A percentile compares a stretch with the other conserved stretches of the same genome.
These are phyloP conservation scores for Manis javanica DNA, from an alignment of 2,797 vertebrate genomes.

Conservation along the genomic window DNA sequence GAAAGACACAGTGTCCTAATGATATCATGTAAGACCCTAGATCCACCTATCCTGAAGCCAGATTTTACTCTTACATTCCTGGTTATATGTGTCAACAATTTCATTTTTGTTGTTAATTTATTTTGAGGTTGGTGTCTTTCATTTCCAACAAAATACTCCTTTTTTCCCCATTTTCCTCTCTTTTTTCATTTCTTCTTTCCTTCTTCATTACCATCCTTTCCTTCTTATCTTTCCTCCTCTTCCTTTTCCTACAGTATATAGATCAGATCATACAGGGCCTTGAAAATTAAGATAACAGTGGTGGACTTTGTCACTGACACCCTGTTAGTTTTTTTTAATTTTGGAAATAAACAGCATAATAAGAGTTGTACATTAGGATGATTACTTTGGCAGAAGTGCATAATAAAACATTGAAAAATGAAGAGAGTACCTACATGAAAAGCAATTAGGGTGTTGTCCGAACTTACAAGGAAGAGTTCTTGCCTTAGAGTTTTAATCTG, in stretches of 20 bases:
- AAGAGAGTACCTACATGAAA: not conserved
- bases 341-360: not conserved
- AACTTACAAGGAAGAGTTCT: not conserved
- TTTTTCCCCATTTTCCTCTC: not conserved
- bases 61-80: slow-evolving; percentile 9
- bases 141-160: not conserved
- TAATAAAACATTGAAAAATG: not conserved
- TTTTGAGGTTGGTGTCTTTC: not conserved
- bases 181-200: not conserved
- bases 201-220: not conserved
- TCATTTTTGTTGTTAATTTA: slow-evolving; percentile 57
- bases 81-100: slow-evolving; percentile 38
- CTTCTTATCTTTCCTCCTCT: not conserved
- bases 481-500: not conserved
- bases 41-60: slow-evolving; percentile 42
- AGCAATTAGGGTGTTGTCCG: not conserved
- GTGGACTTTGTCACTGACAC: not conserved
- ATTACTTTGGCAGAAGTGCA: not conserved
- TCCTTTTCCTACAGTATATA: not conserved
- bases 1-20: slow-evolving; percentile 33
- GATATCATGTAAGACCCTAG: slow-evolving; percentile 42
- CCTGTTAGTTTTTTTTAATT: not conserved
- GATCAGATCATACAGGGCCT: not conserved
- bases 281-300: not conserved
- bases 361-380: not conserved